These are phyloP conservation scores for Elmis aenea DNA, from an alignment of 2,888 invertebrate genomes.

Conservation along the genomic window DNA sequence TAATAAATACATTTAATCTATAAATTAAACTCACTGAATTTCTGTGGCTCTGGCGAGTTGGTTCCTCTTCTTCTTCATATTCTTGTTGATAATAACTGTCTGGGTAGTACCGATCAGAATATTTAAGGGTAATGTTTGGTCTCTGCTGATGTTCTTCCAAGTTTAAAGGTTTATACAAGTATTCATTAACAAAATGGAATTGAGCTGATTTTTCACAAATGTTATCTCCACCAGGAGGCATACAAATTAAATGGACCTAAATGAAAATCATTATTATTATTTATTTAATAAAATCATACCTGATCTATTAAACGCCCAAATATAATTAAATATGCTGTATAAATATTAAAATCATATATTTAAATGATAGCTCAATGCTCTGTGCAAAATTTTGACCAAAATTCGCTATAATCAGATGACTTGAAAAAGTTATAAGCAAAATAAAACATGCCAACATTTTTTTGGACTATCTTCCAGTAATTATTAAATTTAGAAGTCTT, in stretches of 20 bases:
- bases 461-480: neutral
- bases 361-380: too few species aligned
- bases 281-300: neutral
- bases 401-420: too few species aligned
- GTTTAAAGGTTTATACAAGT: conserved; percentile 83
- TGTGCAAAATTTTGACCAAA: neutral
- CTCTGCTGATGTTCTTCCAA: conserved; percentile 75
- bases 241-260: conserved; percentile 87
- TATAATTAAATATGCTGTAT: too few species aligned
- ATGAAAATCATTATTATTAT: conserved; percentile 22
- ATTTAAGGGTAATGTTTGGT: conserved; percentile 71
- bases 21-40: conserved; percentile 34
- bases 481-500: neutral
- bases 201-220: conserved; percentile 85
- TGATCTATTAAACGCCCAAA: too few species aligned
- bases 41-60: conserved; percentile 41
- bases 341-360: too few species aligned
- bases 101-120: conserved; percentile 81
- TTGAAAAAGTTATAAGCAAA: too few species aligned
- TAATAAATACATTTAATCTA: neutral
- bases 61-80: conserved; percentile 48
- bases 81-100: conserved; percentile 66
- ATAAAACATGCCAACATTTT: too few species aligned
- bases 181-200: conserved; percentile 89
- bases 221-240: conserved; percentile 85